phyloP scores from a whole-genome alignment of 1,140 invertebrate species.

The Aphis craccivora region DNA sequence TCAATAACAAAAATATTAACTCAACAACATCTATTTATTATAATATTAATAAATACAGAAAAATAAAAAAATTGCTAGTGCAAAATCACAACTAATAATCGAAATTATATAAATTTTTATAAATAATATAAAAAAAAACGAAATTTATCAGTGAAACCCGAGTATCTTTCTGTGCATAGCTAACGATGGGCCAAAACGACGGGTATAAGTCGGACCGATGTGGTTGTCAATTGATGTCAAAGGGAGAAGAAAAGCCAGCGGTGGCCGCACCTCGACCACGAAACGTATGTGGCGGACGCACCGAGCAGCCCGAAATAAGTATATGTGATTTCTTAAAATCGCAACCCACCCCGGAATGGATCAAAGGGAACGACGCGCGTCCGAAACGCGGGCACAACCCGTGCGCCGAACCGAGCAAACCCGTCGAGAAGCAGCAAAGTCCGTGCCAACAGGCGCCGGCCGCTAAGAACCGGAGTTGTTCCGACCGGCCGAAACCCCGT shows the following conservation, averaged over 20 bases:
- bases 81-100: not conserved
- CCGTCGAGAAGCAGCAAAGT: not conserved
- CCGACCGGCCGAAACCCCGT: not conserved
- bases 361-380: not conserved
- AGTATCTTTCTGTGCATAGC: no score
- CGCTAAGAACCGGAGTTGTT: not conserved
- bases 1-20: no score
- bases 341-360: not conserved
- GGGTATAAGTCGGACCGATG: not conserved
- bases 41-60: no score
- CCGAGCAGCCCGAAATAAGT: not conserved
- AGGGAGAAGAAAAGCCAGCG: not conserved
- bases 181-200: not conserved
- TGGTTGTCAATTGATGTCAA: not conserved
- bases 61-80: no score
- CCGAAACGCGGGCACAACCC: no score
- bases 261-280: no score
- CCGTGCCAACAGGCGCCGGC: not conserved
- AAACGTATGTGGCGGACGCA: not conserved
- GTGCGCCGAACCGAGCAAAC: not conserved
- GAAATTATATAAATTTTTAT: not conserved
- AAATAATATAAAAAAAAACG: not conserved
- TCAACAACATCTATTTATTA: no score
- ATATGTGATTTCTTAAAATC: not conserved
- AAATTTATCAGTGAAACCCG: not conserved